Evolutionary conservation across 2,888 invertebrate species (phyloP), one percentile per base, ranked within the genome.

Genomic region (Coelinius sp.): DNA sequence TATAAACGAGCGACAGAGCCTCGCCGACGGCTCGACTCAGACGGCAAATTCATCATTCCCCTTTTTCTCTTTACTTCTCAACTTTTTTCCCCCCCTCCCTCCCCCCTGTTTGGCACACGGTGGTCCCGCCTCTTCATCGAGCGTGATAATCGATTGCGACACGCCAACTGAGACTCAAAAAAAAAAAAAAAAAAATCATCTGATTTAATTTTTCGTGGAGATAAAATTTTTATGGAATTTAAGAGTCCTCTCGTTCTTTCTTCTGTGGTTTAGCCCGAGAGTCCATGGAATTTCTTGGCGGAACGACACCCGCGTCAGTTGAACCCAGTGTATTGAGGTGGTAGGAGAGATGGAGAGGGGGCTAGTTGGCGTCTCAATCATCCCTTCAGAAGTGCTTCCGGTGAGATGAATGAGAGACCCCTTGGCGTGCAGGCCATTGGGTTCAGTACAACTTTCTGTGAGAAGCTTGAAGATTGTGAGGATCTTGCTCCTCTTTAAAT

Each of bases 1-100:
- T 83, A 84, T 84, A 84, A 84, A 84, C 82, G 83, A 82, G 83
- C 81, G 83, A 84, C 83, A 85, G 83, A 84, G 81, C 81, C 80
- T 81, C 80, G 83, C 83, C 82, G 84, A 84, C 84, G 82, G 81
- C 79, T 81, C 76, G 78, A 79, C 82, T 82, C 80, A 84, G 82
- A 82, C 79, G 79, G 83, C 80, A 79, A 83, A 84, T 85, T 84
- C 83, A 83, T 85, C 85, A 85, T 85, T 83, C 81, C 77, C 77
- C 77, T 79, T 76, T 75, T 78, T 70, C 76, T 78, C 76, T 73
- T 77, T 73, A 68, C 25, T 76, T 68, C 52, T 70, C 56, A 27
- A 62, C 31, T 24, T 68, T 24, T 70, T 24, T 64, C 64, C 22
- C 53, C 25, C 17, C 24, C 46, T 56, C 46, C 44, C 44, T 10